These are phyloP conservation scores for Mesopsocus fuscifrons DNA, from an alignment of 2,888 invertebrate species.

Conservation along the genomic window DNA sequence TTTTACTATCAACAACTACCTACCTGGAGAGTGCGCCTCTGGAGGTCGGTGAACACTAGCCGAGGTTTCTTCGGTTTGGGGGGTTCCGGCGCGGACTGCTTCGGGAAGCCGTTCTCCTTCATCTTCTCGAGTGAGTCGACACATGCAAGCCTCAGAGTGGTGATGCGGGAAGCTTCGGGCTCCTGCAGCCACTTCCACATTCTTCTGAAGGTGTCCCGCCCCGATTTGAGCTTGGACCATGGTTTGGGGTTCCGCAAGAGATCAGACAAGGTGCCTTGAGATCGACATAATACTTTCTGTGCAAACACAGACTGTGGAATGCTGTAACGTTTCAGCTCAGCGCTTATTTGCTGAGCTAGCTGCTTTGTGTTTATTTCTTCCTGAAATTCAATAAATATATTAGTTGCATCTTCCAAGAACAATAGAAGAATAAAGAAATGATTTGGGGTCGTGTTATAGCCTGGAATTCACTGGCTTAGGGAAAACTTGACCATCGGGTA, in stretches of 20 bases:
- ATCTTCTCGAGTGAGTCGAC: constrained; percentile 6
- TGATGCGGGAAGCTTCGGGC: constrained; percentile 44
- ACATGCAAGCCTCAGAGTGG: constrained; percentile 34
- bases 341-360: constrained; percentile 38
- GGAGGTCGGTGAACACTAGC: constrained; percentile 6
- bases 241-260: constrained; percentile 44
- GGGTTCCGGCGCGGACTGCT: neutral
- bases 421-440: too few relatives aligned
- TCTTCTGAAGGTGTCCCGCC: constrained; percentile 40
- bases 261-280: constrained; percentile 42
- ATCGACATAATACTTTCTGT: constrained; percentile 39
- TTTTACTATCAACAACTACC: too few relatives aligned
- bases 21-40: constrained; percentile 4
- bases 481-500: too few relatives aligned
- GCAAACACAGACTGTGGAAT: constrained; percentile 47
- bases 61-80: constrained; percentile 8
- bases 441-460: too few relatives aligned
- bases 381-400: too few relatives aligned
- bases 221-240: constrained; percentile 45
- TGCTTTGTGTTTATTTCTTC: constrained; percentile 44
- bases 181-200: constrained; percentile 50
- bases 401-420: too few relatives aligned
- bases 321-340: constrained; percentile 41
- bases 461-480: too few relatives aligned
- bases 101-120: constrained; percentile 1